A percentile compares a stretch with the other conserved stretches of the same genome.
Conservation (phyloP, 1,140 invertebrate species). For the Ostrea denselamellosa region DNA sequence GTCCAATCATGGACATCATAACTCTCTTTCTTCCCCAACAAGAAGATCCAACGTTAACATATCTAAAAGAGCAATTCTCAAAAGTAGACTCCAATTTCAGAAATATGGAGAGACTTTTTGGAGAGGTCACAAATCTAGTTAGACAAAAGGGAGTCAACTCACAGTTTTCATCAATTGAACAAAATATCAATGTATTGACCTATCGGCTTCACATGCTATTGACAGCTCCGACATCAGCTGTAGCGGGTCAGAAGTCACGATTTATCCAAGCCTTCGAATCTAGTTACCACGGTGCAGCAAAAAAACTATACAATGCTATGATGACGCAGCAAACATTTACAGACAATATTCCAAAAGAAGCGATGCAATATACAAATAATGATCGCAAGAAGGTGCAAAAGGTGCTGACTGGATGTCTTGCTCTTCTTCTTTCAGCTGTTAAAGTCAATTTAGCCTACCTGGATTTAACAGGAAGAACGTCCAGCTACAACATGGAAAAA, state of each 20-base stretch:
- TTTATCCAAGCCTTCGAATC: background rate
- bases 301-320: background rate
- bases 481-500: background rate
- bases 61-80: background rate
- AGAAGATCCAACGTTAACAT: background rate
- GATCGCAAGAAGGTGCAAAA: background rate
- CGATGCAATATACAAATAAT: slow-evolving; percentile 1
- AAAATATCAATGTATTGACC: background rate
- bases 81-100: background rate
- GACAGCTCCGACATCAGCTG: background rate
- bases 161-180: background rate
- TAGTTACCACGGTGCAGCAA: background rate
- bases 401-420: background rate
- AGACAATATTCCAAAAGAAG: slow-evolving; percentile 6
- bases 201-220: background rate
- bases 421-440: background rate
- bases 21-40: background rate
- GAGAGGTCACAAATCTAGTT: background rate
- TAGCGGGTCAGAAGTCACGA: background rate
- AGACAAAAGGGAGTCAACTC: background rate
- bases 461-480: no score
- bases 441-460: slow-evolving; percentile 16
- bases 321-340: background rate
- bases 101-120: background rate
- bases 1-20: background rate